Conservation (phyloP, 2,113 vertebrate genomes). For the cattle (Bos taurus) region DNA sequence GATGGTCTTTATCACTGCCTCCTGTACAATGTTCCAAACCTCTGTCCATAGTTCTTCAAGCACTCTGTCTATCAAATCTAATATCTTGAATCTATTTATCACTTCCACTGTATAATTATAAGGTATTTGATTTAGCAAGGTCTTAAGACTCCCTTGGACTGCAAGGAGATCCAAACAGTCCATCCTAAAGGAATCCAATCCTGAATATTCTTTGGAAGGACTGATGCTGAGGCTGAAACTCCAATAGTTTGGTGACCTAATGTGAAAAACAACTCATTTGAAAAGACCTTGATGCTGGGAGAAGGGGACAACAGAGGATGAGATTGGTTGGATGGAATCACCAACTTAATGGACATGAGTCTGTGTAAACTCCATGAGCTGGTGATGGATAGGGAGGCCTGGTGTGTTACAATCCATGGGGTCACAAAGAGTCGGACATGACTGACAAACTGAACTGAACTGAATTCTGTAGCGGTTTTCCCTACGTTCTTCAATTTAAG, state of each 20-base stretch:
- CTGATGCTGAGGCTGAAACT: background rate
- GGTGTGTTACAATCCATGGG: background rate
- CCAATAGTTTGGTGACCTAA: background rate
- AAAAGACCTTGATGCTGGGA: background rate
- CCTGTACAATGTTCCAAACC: rapidly evolving
- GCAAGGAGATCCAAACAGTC: background rate
- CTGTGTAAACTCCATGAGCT: background rate
- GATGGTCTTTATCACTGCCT: background rate
- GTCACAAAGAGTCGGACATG: background rate
- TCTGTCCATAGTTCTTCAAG: background rate
- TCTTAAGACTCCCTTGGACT: background rate
- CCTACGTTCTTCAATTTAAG: background rate
- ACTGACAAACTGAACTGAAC: background rate
- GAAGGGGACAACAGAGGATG: background rate
- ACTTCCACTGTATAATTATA: background rate
- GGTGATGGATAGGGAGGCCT: background rate
- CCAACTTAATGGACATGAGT: background rate
- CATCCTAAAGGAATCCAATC: background rate
- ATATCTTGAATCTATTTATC: background rate
- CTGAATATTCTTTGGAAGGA: background rate
- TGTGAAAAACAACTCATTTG: background rate
- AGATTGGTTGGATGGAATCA: background rate
- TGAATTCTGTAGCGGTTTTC: background rate
- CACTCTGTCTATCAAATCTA: background rate
- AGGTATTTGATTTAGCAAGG: background rate